Percentiles rank a stretch among this genome's conserved stretches.
These are phyloP conservation scores for Teleopsis dalmanni DNA, from an alignment of 1,140 invertebrate genomes.

Conservation along the genomic window DNA sequence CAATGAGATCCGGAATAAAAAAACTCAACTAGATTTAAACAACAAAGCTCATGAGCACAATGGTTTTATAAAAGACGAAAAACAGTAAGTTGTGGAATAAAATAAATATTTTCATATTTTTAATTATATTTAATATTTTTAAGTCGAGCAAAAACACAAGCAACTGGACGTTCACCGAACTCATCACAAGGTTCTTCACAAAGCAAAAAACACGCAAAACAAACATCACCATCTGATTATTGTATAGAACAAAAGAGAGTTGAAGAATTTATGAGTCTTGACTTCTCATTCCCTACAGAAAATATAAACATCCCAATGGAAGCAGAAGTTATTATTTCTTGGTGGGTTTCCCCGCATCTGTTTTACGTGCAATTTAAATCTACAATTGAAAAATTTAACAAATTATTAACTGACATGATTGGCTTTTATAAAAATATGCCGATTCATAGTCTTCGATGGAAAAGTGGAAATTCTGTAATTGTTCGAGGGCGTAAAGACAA, in stretches of 20 bases:
- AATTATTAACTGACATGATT: slow-evolving; percentile 64
- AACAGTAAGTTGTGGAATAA: slow-evolving; percentile 19
- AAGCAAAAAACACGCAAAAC: slow-evolving; percentile 21
- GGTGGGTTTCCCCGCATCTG: slow-evolving; percentile 58
- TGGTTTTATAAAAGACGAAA: too few relatives aligned
- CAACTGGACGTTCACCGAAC: slow-evolving; percentile 27
- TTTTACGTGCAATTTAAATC: slow-evolving; percentile 60
- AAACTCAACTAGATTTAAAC: too few relatives aligned
- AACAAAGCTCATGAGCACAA: too few relatives aligned
- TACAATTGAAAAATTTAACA: slow-evolving; percentile 49
- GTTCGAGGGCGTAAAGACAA: slow-evolving; percentile 61
- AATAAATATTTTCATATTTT: neutral
- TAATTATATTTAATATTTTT: neutral
- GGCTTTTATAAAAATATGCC: slow-evolving; percentile 52
- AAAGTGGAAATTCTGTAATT: slow-evolving; percentile 54
- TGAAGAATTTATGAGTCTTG: slow-evolving; percentile 39
- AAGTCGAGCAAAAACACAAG: slow-evolving; percentile 23
- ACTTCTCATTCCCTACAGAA: slow-evolving; percentile 39
- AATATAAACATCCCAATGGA: slow-evolving; percentile 28
- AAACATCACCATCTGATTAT: slow-evolving; percentile 24
- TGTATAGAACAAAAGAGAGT: neutral
- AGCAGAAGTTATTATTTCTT: slow-evolving; percentile 49
- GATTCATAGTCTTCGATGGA: slow-evolving; percentile 41
- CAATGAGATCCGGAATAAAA: too few relatives aligned
- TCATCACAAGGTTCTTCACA: slow-evolving; percentile 37